Conservation (phyloP, 2,797 vertebrate species). For the Phrynocephalus vlangalii region DNA sequence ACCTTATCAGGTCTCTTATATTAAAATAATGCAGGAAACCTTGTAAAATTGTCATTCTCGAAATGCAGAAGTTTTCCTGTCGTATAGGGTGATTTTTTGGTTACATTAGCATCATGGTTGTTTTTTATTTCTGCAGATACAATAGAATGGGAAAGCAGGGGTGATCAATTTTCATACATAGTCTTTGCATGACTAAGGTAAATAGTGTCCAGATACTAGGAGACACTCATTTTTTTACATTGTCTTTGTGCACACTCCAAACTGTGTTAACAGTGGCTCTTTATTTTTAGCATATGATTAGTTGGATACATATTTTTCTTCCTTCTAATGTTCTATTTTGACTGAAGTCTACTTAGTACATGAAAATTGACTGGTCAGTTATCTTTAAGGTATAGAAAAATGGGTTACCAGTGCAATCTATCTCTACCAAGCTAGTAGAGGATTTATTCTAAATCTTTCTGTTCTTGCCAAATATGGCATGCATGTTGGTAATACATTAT, state of each 20-base stretch:
- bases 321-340: not conserved
- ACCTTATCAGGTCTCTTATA: not conserved
- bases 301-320: not conserved
- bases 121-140: not conserved
- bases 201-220: not conserved
- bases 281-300: constrained; percentile 34
- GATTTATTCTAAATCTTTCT: not conserved
- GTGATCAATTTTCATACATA: constrained; percentile 6
- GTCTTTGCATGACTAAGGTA: constrained; percentile 5
- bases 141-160: not conserved
- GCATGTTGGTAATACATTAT: not conserved
- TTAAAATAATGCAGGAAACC: not conserved
- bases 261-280: not conserved
- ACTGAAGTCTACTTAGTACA: not conserved
- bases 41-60: not conserved
- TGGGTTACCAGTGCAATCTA: not conserved
- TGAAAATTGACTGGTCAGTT: not conserved
- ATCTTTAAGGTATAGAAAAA: not conserved
- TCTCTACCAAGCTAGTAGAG: not conserved
- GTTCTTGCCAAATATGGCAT: not conserved
- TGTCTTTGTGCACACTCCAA: not conserved
- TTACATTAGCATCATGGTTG: not conserved
- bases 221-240: constrained; percentile 7
- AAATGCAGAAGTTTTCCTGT: not conserved
- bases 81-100: not conserved